Conservation (phyloP, 2,888 invertebrate genomes). For the Dynastes hyllus region DNA sequence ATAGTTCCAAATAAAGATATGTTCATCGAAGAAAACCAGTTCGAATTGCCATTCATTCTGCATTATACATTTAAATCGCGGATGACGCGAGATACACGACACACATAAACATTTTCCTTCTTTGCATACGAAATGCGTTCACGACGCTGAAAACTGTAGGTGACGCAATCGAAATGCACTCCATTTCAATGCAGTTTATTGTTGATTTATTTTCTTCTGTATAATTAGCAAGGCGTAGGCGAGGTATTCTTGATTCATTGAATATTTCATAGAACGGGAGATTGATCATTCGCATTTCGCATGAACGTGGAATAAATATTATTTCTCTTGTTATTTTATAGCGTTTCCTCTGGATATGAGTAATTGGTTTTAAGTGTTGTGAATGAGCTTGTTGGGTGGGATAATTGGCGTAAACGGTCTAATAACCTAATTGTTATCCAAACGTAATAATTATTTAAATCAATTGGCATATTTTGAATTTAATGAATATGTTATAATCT, state of each 20-base stretch:
- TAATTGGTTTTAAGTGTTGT: background rate
- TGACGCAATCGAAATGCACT: conserved; percentile 25
- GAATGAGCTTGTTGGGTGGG: too few relatives aligned
- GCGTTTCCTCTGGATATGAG: background rate
- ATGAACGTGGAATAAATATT: background rate
- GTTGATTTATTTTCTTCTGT: conserved; percentile 7
- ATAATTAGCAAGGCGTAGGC: conserved; percentile 2
- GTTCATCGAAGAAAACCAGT: background rate
- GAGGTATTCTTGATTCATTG: conserved; percentile 9
- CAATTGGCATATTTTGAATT: too few relatives aligned
- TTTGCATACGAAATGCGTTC: conserved; percentile 9
- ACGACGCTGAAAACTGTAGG: background rate
- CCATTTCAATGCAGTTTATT: background rate
- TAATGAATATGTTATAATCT: too few relatives aligned
- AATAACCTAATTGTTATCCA: too few relatives aligned
- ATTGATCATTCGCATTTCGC: background rate
- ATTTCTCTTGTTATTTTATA: background rate
- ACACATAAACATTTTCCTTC: conserved; percentile 25
- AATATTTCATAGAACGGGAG: background rate
- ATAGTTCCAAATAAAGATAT: background rate
- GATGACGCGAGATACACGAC: conserved; percentile 13
- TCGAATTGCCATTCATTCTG: background rate
- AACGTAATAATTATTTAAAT: too few relatives aligned
- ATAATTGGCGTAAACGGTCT: too few relatives aligned
- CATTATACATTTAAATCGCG: conserved; percentile 21